A percentile compares a stretch with the other conserved stretches of the same genome.
Evolutionary conservation across 2,888 invertebrate genomes (phyloP).

Genomic region (Ophraella communa): DNA sequence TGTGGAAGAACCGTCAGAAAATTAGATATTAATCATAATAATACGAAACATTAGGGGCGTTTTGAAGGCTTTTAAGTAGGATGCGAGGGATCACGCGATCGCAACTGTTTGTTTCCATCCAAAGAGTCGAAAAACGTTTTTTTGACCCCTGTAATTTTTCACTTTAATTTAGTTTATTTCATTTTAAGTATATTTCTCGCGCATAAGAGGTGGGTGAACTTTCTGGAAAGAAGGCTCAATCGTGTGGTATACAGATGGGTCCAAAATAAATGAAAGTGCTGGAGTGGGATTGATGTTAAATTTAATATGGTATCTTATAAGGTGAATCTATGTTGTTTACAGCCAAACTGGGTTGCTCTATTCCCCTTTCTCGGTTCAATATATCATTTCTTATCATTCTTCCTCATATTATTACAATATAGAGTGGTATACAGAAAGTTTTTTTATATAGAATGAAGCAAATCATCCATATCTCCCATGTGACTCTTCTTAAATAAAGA

Average conservation of each 20-base stretch:
- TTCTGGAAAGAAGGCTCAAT: not conserved
- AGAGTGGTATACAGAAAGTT: too few relatives aligned
- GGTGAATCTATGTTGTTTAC: too few relatives aligned
- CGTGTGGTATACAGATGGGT: not conserved
- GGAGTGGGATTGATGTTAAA: too few relatives aligned
- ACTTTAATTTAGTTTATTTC: not conserved
- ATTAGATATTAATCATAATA: slow-evolving; percentile 40
- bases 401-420: too few relatives aligned
- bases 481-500: too few relatives aligned
- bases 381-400: too few relatives aligned
- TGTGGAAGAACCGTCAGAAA: slow-evolving; percentile 32
- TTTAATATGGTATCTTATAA: too few relatives aligned
- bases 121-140: slow-evolving; percentile 2
- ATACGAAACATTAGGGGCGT: slow-evolving; percentile 40
- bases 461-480: too few relatives aligned
- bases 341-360: too few relatives aligned
- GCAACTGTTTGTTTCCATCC: slow-evolving; percentile 37
- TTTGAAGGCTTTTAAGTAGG: slow-evolving; percentile 33
- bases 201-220: not conserved
- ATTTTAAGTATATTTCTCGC: not conserved
- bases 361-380: too few relatives aligned
- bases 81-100: slow-evolving; percentile 34
- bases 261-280: too few relatives aligned
- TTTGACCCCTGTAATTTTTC: slow-evolving; percentile 2
- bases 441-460: too few relatives aligned